Conservation (phyloP, 37 sponge, comb jelly and placozoan genomes). For the Beroe ovata region DNA sequence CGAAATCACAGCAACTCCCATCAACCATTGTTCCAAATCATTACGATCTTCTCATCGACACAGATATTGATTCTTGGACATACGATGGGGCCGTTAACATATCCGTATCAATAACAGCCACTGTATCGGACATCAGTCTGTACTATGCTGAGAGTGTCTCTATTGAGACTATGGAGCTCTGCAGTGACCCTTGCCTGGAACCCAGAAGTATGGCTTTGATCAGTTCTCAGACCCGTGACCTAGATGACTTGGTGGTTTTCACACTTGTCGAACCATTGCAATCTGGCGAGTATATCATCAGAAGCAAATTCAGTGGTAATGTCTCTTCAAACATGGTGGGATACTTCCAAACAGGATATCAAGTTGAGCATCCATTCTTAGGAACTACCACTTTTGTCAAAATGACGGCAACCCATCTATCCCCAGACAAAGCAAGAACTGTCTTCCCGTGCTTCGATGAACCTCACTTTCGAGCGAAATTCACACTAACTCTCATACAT, state of each 20-base stretch:
- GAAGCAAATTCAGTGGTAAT: not conserved
- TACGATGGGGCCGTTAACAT: not conserved
- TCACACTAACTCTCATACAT: conserved; percentile 30
- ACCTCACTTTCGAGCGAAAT: conserved; percentile 22
- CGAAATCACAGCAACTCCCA: too few relatives aligned
- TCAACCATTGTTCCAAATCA: too few relatives aligned
- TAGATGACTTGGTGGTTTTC: conserved; percentile 3
- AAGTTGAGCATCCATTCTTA: not conserved
- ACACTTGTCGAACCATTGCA: not conserved
- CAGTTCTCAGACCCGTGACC: not conserved
- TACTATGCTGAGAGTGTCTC: not conserved
- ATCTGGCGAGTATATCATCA: not conserved
- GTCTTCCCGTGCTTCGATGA: conserved; percentile 63
- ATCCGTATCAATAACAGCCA: not conserved
- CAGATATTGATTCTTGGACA: conserved; percentile 24
- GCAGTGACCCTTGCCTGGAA: not conserved
- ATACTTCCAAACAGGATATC: conserved; percentile 24
- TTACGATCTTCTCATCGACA: conserved; percentile 30
- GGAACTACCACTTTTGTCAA: not conserved
- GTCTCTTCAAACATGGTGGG: conserved; percentile 15
- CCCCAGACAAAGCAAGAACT: conserved; percentile 51
- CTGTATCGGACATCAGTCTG: not conserved
- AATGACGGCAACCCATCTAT: conserved; percentile 46
- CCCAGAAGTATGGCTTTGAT: not conserved
- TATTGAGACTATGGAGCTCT: not conserved